phyloP scores from a whole-genome alignment of 2,888 invertebrate genomes.

The Spisula solida region DNA sequence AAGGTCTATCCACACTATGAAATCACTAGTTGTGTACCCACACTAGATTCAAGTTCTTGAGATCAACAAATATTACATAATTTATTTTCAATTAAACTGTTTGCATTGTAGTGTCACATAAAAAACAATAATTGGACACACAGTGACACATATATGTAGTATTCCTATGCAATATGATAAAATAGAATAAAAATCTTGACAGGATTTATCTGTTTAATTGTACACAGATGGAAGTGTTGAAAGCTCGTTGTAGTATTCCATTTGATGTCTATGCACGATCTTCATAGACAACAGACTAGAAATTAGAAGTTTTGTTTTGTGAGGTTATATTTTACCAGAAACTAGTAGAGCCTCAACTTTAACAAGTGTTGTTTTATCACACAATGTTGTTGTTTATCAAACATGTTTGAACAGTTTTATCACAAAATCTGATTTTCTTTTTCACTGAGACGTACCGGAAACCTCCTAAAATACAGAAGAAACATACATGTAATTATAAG shows the following conservation, averaged over 20 bases:
- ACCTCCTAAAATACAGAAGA: background rate
- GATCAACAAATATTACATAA: conserved; percentile 11
- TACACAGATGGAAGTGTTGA: conserved; percentile 16
- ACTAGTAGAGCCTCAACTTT: background rate
- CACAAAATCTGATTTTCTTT: background rate
- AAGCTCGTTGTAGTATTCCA: conserved; percentile 42
- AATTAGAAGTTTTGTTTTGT: background rate
- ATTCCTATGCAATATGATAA: background rate
- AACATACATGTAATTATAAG: too few relatives aligned
- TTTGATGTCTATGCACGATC: conserved; percentile 1
- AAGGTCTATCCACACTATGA: background rate
- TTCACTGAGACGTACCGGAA: background rate
- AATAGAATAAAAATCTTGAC: background rate
- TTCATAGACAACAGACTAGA: conserved; percentile 32
- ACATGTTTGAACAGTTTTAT: background rate
- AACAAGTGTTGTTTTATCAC: background rate
- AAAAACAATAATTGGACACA: background rate
- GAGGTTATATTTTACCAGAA: background rate
- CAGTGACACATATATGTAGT: background rate
- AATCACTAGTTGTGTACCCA: background rate
- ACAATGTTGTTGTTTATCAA: background rate
- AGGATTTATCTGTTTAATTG: background rate
- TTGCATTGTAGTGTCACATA: conserved; percentile 10
- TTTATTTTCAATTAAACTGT: background rate
- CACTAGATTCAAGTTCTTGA: background rate